phyloP scores from a whole-genome alignment of 2,888 invertebrate species.

The Chironomus riparius region DNA sequence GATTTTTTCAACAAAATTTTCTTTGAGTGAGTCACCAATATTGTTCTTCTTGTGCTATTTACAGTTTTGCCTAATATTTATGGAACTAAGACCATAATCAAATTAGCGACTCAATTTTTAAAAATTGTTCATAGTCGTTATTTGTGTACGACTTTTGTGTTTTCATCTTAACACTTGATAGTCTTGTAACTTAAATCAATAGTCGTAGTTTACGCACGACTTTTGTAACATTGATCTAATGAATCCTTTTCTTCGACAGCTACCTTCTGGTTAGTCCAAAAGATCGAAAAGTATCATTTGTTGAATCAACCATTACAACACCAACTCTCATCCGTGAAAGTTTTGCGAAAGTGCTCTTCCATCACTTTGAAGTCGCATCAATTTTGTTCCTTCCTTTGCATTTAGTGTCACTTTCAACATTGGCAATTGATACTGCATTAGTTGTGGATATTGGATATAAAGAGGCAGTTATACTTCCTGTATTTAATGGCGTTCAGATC shows the following conservation, averaged over 20 bases:
- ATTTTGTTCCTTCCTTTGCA: constrained; percentile 78
- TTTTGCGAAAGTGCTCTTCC: constrained; percentile 82
- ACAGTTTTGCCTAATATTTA: neutral
- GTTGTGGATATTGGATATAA: constrained; percentile 81
- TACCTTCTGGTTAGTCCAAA: constrained; percentile 86
- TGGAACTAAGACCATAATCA: too few relatives aligned
- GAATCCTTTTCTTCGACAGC: constrained; percentile 44
- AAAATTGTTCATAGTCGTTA: neutral
- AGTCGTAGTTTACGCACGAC: too few relatives aligned
- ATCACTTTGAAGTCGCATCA: constrained; percentile 82
- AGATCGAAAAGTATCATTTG: constrained; percentile 81
- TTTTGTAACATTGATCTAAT: neutral
- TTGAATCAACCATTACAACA: constrained; percentile 74
- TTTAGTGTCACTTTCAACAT: constrained; percentile 70
- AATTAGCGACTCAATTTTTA: too few relatives aligned
- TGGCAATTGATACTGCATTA: constrained; percentile 72
- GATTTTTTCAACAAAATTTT: constrained; percentile 82
- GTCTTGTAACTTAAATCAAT: too few relatives aligned
- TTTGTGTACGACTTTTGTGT: too few relatives aligned
- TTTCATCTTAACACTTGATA: too few relatives aligned
- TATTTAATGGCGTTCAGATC: constrained; percentile 80
- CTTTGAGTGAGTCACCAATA: constrained; percentile 57
- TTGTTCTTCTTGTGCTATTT: neutral
- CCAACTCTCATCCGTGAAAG: constrained; percentile 75
- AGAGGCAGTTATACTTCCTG: constrained; percentile 73